Conservation (phyloP, 2,113 vertebrate species). For the Sinocyclocheilus rhinocerous region DNA sequence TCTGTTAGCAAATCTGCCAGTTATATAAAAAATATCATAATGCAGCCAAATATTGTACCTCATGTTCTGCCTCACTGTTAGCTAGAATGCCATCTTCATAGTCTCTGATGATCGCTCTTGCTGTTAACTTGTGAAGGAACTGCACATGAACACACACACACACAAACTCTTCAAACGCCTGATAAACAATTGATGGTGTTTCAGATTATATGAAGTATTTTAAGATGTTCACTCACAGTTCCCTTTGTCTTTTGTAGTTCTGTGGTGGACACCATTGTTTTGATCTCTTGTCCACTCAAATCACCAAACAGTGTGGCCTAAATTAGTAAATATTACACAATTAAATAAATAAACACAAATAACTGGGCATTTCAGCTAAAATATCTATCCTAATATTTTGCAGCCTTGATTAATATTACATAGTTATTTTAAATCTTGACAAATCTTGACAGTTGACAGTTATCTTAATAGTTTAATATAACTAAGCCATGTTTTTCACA, state of each 20-base stretch:
- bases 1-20: not conserved
- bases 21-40: not conserved
- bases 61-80: conserved; percentile 76
- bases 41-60: conserved; percentile 72
- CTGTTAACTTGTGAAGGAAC: conserved; percentile 88
- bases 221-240: conserved; percentile 75
- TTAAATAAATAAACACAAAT: not conserved
- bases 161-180: not conserved
- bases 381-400: not conserved
- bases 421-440: not conserved
- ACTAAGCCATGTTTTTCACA: not conserved
- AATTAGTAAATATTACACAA: not conserved
- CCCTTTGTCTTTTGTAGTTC: conserved; percentile 88
- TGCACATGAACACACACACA: conserved; percentile 54
- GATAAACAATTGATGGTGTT: not conserved
- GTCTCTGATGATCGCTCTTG: conserved; percentile 84
- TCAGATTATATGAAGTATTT: not conserved
- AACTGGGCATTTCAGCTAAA: not conserved
- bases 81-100: conserved; percentile 85
- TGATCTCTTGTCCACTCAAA: conserved; percentile 78
- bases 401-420: not conserved
- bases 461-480: not conserved
- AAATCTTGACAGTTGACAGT: not conserved
- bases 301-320: conserved; percentile 83
- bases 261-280: conserved; percentile 85